These are phyloP conservation scores for Zonotrichia albicollis DNA, from an alignment of 2,797 vertebrate species.

Conservation along the genomic window DNA sequence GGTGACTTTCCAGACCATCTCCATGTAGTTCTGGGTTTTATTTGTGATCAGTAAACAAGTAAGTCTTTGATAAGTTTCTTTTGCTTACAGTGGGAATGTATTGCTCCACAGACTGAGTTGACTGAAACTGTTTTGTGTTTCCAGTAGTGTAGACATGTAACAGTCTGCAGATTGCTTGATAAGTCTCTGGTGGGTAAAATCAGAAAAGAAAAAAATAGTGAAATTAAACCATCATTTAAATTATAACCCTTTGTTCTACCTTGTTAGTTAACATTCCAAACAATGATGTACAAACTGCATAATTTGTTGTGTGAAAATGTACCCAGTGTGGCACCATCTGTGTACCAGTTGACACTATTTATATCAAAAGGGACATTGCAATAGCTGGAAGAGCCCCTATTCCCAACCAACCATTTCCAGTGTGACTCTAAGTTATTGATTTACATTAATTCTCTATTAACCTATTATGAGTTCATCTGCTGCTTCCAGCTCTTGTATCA, in stretches of 20 bases:
- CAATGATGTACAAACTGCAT: not conserved
- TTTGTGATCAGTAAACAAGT: not conserved
- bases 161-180: not conserved
- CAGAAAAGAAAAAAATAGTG: not conserved
- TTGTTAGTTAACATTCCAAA: conserved; percentile 37
- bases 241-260: not conserved
- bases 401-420: not conserved
- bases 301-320: conserved; percentile 21
- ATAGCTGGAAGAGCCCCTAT: not conserved
- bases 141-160: not conserved
- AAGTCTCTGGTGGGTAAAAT: not conserved
- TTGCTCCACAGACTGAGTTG: not conserved
- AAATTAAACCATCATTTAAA: not conserved
- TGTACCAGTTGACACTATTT: conserved; percentile 14
- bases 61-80: not conserved
- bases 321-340: conserved; percentile 16
- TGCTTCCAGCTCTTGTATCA: not conserved
- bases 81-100: not conserved
- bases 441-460: conserved; percentile 15
- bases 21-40: not conserved
- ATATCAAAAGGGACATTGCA: not conserved
- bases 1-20: not conserved
- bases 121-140: not conserved
- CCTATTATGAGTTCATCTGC: conserved; percentile 19
- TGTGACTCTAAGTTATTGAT: conserved; percentile 30